Evolutionary conservation across 2,797 vertebrate genomes (phyloP).

Genomic region (Champsocephalus esox): DNA sequence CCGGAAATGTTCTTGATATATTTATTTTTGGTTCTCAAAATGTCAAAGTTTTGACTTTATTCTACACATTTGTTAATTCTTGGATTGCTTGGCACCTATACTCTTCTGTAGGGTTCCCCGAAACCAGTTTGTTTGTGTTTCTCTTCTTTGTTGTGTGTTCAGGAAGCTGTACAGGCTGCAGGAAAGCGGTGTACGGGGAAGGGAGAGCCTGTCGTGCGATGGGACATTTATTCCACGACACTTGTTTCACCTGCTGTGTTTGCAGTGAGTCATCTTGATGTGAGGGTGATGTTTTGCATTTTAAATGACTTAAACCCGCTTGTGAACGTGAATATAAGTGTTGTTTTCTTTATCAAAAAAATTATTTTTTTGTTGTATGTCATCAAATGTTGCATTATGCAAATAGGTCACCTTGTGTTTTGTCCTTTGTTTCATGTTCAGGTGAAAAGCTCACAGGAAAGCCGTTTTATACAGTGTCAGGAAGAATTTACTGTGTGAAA

Average conservation of each 20-base stretch:
- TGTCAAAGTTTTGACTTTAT: too few species aligned
- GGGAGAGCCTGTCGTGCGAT: slow-evolving; percentile 87
- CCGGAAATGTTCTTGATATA: neutral
- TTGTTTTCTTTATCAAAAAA: too few species aligned
- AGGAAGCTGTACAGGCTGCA: slow-evolving; percentile 73
- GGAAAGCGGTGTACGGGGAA: slow-evolving; percentile 37
- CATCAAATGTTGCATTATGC: slow-evolving; percentile 8
- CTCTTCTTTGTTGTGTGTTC: neutral
- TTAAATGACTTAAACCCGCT: neutral
- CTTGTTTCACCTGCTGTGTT: slow-evolving; percentile 89
- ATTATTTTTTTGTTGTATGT: neutral
- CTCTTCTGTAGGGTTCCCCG: neutral
- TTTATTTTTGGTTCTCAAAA: neutral
- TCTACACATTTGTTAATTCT: too few species aligned
- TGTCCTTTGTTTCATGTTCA: slow-evolving; percentile 34
- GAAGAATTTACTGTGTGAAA: slow-evolving; percentile 75
- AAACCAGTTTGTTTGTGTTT: neutral
- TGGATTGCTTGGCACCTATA: too few species aligned
- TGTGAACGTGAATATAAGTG: neutral
- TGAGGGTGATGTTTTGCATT: neutral
- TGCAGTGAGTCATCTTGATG: slow-evolving; percentile 76
- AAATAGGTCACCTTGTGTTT: neutral
- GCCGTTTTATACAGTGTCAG: slow-evolving; percentile 72
- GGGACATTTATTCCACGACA: slow-evolving; percentile 88
- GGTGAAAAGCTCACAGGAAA: slow-evolving; percentile 68